phyloP scores from a whole-genome alignment of 2,888 invertebrate genomes.

The Leptogaster cylindrica region DNA sequence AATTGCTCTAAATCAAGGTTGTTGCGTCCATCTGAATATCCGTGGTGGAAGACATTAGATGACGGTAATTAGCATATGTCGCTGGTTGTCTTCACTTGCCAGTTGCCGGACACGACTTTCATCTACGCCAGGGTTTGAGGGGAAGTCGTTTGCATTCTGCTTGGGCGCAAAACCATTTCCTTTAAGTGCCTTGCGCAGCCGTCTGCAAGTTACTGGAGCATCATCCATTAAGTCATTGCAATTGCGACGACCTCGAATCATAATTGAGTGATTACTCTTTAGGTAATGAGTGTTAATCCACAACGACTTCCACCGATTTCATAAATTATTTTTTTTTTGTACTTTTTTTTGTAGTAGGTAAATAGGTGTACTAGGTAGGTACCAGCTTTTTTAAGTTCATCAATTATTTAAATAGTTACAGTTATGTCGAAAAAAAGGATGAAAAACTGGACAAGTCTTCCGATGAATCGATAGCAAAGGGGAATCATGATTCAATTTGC shows the following conservation, averaged over 20 bases:
- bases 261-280: too few species aligned
- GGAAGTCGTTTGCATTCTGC: neutral
- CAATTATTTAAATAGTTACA: too few species aligned
- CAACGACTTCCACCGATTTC: too few species aligned
- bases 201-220: neutral
- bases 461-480: neutral
- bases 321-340: too few species aligned
- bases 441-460: too few species aligned
- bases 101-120: neutral
- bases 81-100: neutral
- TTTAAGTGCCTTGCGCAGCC: neutral
- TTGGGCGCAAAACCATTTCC: neutral
- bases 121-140: neutral
- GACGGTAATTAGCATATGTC: neutral
- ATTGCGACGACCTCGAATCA: neutral
- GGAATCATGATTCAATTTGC: neutral
- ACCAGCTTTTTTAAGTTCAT: too few species aligned
- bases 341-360: too few species aligned
- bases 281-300: too few species aligned
- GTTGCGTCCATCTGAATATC: neutral
- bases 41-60: neutral
- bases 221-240: neutral
- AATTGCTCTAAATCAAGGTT: neutral
- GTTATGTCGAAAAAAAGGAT: too few species aligned
- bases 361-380: too few species aligned